Percentiles rank a stretch among this genome's conserved stretches.
phyloP scores from a whole-genome alignment of 2,113 vertebrate species.

The Nothoprocta perdicaria region DNA sequence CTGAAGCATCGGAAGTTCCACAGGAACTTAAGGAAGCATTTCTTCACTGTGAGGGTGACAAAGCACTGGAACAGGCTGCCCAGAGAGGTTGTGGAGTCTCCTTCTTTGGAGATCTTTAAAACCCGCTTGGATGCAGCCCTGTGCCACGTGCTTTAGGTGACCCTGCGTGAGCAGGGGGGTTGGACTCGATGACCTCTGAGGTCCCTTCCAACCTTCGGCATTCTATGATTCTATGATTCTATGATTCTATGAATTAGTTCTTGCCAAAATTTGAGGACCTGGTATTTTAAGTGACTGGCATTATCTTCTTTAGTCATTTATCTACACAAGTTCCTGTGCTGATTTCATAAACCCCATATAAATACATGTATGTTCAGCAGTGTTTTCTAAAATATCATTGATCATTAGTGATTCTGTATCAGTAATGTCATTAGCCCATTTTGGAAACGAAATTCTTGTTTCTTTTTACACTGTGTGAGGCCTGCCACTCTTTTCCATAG shows the following conservation, averaged over 20 bases:
- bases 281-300: background rate
- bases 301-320: background rate
- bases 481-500: background rate
- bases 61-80: no score
- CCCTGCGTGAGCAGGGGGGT: no score
- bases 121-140: no score
- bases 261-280: background rate
- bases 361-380: background rate
- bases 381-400: background rate
- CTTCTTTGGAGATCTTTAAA: no score
- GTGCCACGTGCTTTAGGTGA: no score
- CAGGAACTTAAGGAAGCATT: no score
- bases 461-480: background rate
- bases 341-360: background rate
- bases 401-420: background rate
- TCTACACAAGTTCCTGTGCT: background rate
- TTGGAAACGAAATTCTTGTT: background rate
- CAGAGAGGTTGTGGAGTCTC: no score
- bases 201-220: no score
- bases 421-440: background rate
- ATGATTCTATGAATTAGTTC: background rate
- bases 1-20: no score
- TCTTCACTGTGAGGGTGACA: no score
- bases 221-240: no score
- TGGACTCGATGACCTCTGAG: no score